phyloP scores from a whole-genome alignment of 2,113 vertebrate species.

The Protobothrops flavoviridis region DNA sequence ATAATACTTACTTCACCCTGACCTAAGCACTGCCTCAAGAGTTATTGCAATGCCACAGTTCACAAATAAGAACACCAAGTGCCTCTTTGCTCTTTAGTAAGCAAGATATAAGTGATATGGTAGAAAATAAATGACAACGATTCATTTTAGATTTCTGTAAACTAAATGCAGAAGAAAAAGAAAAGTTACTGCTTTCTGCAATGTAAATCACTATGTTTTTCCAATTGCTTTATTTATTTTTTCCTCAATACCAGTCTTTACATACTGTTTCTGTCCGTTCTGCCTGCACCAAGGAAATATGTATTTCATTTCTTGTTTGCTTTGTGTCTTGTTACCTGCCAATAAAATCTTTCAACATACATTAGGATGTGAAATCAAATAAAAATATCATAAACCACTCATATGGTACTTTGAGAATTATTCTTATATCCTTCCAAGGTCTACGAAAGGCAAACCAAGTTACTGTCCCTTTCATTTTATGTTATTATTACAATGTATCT shows the following conservation, averaged over 20 bases:
- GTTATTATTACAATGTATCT: background rate
- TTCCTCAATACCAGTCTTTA: background rate
- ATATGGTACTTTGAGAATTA: background rate
- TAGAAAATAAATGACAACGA: background rate
- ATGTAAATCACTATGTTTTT: background rate
- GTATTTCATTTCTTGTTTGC: background rate
- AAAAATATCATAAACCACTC: background rate
- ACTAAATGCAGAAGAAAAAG: background rate
- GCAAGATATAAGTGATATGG: background rate
- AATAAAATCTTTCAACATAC: background rate
- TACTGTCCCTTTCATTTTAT: background rate
- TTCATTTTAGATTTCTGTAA: background rate
- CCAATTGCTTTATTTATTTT: background rate
- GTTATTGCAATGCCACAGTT: constrained; percentile 2
- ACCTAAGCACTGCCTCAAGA: background rate
- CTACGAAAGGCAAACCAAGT: background rate
- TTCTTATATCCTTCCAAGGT: background rate
- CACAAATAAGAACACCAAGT: background rate
- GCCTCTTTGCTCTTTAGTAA: background rate
- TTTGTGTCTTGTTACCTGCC: background rate
- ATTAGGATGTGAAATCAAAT: background rate
- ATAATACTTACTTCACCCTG: constrained; percentile 28
- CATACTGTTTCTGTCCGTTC: background rate
- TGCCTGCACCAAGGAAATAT: background rate
- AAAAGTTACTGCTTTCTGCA: background rate